A percentile compares a stretch with the other conserved stretches of the same genome.
Evolutionary conservation across 2,888 invertebrate genomes (phyloP).

Genomic region (Apodemia hepburni): DNA sequence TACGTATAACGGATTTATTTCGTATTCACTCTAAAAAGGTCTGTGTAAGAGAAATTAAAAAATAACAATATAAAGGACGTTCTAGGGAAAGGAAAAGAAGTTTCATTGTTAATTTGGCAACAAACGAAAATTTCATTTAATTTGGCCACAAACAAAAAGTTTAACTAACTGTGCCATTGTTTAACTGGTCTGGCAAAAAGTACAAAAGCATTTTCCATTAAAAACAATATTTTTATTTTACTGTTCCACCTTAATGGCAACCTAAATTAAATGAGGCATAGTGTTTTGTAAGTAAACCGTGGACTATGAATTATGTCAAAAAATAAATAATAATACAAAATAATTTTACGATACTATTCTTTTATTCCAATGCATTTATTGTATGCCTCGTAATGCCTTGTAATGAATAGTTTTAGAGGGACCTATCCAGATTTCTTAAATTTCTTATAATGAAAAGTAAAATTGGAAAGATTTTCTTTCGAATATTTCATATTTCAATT

Average conservation of each 20-base stretch:
- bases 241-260: not conserved
- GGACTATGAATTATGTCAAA: not conserved
- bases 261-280: not conserved
- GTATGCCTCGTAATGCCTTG: no score
- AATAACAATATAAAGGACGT: conserved; percentile 3
- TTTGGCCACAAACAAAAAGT: not conserved
- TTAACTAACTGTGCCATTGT: conserved; percentile 10
- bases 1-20: conserved; percentile 12
- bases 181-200: conserved; percentile 2
- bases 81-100: not conserved
- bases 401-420: no score
- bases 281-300: not conserved
- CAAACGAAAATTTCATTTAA: not conserved
- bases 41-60: conserved; percentile 5
- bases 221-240: conserved; percentile 3
- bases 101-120: conserved; percentile 1
- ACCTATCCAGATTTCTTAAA: no score
- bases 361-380: no score
- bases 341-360: no score
- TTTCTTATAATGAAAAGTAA: no score
- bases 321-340: no score
- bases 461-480: no score
- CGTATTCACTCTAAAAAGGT: conserved; percentile 3
- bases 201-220: not conserved
- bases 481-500: no score